Conservation (phyloP, 2,888 invertebrate genomes). For the Drosophila quinaria region DNA sequence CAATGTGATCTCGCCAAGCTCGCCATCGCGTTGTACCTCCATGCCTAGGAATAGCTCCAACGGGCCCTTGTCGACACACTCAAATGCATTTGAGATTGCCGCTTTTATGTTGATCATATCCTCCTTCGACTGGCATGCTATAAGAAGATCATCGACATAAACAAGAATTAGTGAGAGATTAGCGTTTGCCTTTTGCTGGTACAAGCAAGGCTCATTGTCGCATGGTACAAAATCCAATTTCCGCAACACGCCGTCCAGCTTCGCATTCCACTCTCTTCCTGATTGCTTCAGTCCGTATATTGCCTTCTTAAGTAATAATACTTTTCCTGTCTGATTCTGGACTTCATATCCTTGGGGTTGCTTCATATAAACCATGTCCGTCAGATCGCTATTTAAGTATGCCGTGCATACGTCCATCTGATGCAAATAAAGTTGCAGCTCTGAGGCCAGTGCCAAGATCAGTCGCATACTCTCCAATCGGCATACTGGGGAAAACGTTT, state of each 20-base stretch:
- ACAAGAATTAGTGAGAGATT: constrained; percentile 4
- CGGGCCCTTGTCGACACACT: constrained; percentile 9
- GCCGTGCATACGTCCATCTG: constrained; percentile 7
- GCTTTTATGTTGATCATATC: background rate
- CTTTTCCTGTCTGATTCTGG: background rate
- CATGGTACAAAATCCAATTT: no score
- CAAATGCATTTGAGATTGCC: background rate
- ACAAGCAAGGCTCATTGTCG: no score
- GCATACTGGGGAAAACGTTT: constrained; percentile 1
- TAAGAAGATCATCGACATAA: constrained; percentile 19
- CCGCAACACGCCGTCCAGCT: no score
- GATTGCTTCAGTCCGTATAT: no score
- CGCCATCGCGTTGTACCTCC: background rate
- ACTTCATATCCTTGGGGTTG: background rate
- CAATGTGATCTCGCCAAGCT: no score
- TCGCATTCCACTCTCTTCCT: no score
- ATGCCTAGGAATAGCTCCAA: constrained; percentile 14
- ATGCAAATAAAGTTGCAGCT: background rate
- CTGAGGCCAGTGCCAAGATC: background rate
- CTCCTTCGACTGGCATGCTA: background rate
- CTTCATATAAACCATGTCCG: background rate
- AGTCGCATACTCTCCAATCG: background rate
- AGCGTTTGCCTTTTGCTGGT: no score
- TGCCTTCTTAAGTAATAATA: background rate
- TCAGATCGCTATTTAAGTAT: constrained; percentile 1